These are phyloP conservation scores for Holothuria glaberrima DNA, from an alignment of 35 echinoderm and acorn worm species.

Conservation along the genomic window DNA sequence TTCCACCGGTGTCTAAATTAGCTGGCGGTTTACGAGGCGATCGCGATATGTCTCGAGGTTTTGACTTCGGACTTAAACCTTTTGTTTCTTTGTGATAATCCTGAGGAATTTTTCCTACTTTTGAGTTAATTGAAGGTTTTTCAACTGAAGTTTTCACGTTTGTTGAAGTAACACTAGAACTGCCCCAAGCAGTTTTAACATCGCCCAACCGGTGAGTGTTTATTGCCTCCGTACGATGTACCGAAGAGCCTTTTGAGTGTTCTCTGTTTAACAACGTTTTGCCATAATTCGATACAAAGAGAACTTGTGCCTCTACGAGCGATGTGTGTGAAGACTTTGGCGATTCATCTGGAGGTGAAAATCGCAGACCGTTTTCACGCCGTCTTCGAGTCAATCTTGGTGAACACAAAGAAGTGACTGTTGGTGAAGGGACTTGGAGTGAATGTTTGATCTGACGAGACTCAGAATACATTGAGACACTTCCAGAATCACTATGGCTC, in stretches of 20 bases:
- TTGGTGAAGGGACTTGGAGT: background rate
- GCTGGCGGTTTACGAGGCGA: background rate
- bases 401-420: background rate
- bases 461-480: conserved; percentile 9
- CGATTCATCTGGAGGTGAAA: background rate
- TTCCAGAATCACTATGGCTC: background rate
- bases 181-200: conserved; percentile 25
- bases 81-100: no score
- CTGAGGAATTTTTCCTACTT: no score
- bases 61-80: no score
- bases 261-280: no score
- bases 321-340: background rate
- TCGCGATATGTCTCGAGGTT: background rate
- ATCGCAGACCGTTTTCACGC: background rate
- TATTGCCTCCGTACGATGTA: no score
- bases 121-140: no score
- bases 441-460: background rate
- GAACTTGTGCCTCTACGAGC: no score
- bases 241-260: no score
- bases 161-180: background rate
- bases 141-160: background rate
- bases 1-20: background rate
- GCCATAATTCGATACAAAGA: no score
- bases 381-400: conserved; percentile 1
- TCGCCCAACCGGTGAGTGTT: background rate